Conservation (phyloP, 1,140 invertebrate species). For the Pogonognathellus flavescens region DNA sequence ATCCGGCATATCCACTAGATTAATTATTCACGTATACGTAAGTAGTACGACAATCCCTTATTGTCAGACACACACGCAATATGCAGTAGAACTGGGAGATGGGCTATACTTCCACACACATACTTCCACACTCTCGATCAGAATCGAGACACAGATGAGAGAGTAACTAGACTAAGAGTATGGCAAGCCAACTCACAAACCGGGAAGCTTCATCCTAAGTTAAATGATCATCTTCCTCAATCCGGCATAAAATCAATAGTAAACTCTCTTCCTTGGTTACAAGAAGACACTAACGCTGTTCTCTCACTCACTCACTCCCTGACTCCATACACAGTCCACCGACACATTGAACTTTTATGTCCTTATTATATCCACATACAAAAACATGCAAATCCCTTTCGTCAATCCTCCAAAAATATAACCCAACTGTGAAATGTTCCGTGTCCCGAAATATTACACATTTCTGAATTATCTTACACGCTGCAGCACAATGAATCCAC, state of each 20-base stretch:
- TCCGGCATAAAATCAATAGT: slow-evolving; percentile 58
- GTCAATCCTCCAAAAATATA: no score
- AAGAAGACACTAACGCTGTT: neutral
- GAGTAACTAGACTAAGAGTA: neutral
- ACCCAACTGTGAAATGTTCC: no score
- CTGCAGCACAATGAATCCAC: no score
- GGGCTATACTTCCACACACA: neutral
- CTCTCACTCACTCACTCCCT: neutral
- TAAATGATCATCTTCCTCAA: slow-evolving; percentile 59
- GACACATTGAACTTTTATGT: neutral
- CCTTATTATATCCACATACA: neutral
- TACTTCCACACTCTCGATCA: neutral
- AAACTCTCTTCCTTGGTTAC: slow-evolving; percentile 10
- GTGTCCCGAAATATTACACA: no score
- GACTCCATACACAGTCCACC: neutral
- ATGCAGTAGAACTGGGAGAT: no score
- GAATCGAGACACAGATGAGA: no score
- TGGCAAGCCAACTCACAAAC: neutral
- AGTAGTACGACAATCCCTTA: neutral
- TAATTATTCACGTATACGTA: slow-evolving; percentile 54
- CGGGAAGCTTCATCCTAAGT: slow-evolving; percentile 34
- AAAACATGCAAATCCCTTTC: no score
- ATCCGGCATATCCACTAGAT: slow-evolving; percentile 46
- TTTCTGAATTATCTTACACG: no score
- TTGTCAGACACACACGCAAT: no score